A percentile compares a stretch with the other conserved stretches of the same genome.
These are phyloP conservation scores for Drosophila santomea DNA, from an alignment of 1,140 invertebrate genomes.

Conservation along the genomic window DNA sequence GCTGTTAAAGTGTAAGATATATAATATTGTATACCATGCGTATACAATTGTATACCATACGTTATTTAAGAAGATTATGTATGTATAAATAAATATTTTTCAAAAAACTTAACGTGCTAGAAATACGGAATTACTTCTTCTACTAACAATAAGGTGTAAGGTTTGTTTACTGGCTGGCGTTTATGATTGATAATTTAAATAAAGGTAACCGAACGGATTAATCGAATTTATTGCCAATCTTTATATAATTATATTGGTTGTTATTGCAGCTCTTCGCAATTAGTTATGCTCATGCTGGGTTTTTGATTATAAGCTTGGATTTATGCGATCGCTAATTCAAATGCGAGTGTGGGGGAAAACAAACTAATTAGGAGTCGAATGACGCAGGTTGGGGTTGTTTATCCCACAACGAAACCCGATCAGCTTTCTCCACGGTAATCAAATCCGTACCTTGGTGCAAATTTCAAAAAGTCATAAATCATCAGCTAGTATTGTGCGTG, in stretches of 20 bases:
- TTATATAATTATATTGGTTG: constrained; percentile 4
- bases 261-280: constrained; percentile 8
- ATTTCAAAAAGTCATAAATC: constrained; percentile 32
- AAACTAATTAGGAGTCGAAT: constrained; percentile 50
- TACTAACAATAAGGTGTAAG: neutral
- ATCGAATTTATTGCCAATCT: neutral
- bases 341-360: constrained; percentile 25
- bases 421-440: constrained; percentile 50
- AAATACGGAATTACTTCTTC: neutral
- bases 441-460: constrained; percentile 22
- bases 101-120: no score
- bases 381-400: constrained; percentile 44
- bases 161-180: no score
- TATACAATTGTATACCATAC: no score
- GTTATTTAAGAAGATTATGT: neutral
- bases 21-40: no score
- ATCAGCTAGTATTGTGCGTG: constrained; percentile 6
- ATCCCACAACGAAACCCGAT: constrained; percentile 48
- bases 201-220: neutral
- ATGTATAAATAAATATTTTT: no score
- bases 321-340: constrained; percentile 38
- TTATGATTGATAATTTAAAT: no score
- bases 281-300: constrained; percentile 41
- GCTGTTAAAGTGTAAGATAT: no score
- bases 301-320: constrained; percentile 35